Evolutionary conservation across 2,888 invertebrate genomes (phyloP).

Genomic region (Heliconius charithonia): DNA sequence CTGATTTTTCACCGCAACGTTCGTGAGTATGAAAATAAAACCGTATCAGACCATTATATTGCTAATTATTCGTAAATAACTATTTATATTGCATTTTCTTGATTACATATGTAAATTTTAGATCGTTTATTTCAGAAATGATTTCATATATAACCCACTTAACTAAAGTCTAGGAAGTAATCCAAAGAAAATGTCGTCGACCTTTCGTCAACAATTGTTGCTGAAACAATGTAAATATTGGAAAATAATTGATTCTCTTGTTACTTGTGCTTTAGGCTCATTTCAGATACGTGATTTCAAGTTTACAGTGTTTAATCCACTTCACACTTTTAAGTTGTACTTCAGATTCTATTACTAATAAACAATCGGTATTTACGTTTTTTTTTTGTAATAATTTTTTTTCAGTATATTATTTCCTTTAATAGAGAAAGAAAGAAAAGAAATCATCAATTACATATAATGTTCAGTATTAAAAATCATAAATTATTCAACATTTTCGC

Average conservation of each 20-base stretch:
- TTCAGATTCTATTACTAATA: no score
- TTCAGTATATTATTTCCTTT: no score
- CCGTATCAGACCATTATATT: slow-evolving; percentile 18
- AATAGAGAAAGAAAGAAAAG: no score
- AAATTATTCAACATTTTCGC: not conserved
- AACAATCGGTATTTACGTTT: no score
- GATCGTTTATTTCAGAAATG: not conserved
- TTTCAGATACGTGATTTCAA: no score
- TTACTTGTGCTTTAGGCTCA: no score
- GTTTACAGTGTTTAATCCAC: no score
- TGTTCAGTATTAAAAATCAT: not conserved
- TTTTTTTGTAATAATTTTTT: no score
- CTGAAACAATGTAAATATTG: no score
- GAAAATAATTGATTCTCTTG: not conserved
- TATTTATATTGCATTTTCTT: slow-evolving; percentile 20
- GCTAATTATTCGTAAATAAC: slow-evolving; percentile 28
- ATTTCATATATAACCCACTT: not conserved
- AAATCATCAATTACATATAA: not conserved
- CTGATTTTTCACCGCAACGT: slow-evolving; percentile 35
- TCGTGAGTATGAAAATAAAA: slow-evolving; percentile 27
- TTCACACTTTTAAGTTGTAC: no score
- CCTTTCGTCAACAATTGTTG: not conserved
- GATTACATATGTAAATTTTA: slow-evolving; percentile 22
- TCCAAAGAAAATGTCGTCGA: no score
- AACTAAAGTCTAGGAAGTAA: not conserved